A percentile compares a stretch with the other conserved stretches of the same genome.
Conservation (phyloP, 2,113 vertebrate genomes). For the Danionella cerebrum region DNA sequence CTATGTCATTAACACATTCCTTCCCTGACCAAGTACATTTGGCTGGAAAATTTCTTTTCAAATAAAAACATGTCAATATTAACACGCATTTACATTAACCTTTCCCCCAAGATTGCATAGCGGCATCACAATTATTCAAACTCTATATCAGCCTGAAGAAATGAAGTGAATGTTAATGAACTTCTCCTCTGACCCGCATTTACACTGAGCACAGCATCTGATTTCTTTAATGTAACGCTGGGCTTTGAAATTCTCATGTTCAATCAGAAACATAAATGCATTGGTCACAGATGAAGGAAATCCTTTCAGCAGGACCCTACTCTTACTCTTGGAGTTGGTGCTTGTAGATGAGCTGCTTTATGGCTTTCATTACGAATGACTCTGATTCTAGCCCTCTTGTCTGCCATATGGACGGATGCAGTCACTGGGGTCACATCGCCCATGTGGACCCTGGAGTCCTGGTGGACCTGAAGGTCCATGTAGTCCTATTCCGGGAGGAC, state of each 20-base stretch:
- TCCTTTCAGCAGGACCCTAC: neutral
- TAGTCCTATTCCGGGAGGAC: slow-evolving; percentile 63
- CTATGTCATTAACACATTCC: neutral
- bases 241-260: slow-evolving; percentile 36
- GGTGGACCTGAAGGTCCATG: slow-evolving; percentile 68
- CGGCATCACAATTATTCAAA: neutral
- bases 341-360: neutral
- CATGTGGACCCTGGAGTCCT: slow-evolving; percentile 73
- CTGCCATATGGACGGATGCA: slow-evolving; percentile 61
- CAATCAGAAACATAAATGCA: slow-evolving; percentile 45
- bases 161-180: slow-evolving; percentile 18
- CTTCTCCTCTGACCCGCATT: neutral
- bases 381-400: slow-evolving; percentile 51
- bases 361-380: neutral
- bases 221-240: neutral
- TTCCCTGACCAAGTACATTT: neutral
- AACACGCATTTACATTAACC: slow-evolving; percentile 12
- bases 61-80: neutral
- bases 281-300: slow-evolving; percentile 52
- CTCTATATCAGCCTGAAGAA: neutral
- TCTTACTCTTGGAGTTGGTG: neutral
- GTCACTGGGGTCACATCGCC: slow-evolving; percentile 78
- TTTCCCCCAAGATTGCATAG: slow-evolving; percentile 13
- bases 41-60: neutral
- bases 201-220: neutral